A percentile compares a stretch with the other conserved stretches of the same genome.
phyloP scores from a whole-genome alignment of 2,888 invertebrate genomes.

The Drosophila imparisetae region DNA sequence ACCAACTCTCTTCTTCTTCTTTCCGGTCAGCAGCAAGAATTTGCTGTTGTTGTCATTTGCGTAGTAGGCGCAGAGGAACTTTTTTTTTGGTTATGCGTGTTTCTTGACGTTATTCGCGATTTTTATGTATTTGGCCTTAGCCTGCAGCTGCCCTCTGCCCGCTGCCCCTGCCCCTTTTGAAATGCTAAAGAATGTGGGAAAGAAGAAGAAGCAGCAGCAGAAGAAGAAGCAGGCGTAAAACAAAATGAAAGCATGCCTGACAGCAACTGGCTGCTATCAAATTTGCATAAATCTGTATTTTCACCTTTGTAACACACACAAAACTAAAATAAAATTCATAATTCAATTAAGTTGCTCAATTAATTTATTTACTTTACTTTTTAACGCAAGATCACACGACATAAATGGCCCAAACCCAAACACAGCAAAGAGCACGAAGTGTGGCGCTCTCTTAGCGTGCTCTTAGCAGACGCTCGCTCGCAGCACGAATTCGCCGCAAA shows the following conservation, averaged over 20 bases:
- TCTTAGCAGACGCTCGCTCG: conserved; percentile 39
- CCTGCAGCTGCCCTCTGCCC: background rate
- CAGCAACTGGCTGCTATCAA: conserved; percentile 1
- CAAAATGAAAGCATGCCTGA: background rate
- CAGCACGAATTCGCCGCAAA: conserved; percentile 66
- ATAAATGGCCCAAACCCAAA: background rate
- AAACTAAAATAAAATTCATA: background rate
- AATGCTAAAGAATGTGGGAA: background rate
- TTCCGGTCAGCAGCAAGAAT: conserved; percentile 45
- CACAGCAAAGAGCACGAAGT: conserved; percentile 12
- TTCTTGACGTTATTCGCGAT: conserved; percentile 57
- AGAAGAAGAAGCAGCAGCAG: background rate
- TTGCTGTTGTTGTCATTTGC: conserved; percentile 19
- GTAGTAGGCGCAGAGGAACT: conserved; percentile 36
- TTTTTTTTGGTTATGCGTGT: conserved; percentile 30
- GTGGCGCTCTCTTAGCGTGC: conserved; percentile 30
- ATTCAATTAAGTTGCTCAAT: background rate
- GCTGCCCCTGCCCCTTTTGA: background rate
- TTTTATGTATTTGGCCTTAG: conserved; percentile 47
- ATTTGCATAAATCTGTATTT: background rate
- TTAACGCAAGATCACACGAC: conserved; percentile 20
- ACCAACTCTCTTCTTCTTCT: conserved; percentile 54
- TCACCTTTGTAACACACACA: background rate
- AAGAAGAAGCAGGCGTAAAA: background rate
- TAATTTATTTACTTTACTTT: background rate